A percentile compares a stretch with the other conserved stretches of the same genome.
These are phyloP conservation scores for Muscicapa adusta DNA, from an alignment of 2,113 vertebrate species.

Conservation along the genomic window DNA sequence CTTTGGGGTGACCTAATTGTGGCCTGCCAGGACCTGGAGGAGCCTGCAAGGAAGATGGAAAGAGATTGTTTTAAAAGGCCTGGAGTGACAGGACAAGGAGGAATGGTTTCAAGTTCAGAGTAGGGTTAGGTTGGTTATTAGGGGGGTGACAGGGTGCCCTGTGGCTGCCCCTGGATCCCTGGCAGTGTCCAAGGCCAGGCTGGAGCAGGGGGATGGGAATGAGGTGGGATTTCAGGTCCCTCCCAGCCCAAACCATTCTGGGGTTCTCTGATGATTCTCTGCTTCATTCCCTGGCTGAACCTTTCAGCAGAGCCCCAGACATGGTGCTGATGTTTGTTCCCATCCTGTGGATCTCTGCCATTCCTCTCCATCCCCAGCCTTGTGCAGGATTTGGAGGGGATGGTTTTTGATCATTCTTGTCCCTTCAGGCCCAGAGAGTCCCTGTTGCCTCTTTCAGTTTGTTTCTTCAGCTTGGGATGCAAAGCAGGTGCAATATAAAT, in stretches of 20 bases:
- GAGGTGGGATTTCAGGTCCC: not conserved
- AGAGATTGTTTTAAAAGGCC: fast-evolving
- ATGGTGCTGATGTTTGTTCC: not conserved
- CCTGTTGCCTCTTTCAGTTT: not conserved
- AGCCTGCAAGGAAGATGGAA: not conserved
- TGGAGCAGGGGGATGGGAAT: not conserved
- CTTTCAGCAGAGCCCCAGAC: not conserved
- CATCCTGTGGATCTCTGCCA: fast-evolving
- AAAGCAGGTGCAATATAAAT: constrained; percentile 8
- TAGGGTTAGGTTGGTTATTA: not conserved
- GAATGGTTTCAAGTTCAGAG: not conserved
- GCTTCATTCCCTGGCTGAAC: not conserved
- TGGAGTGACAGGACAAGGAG: not conserved
- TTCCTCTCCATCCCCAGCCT: fast-evolving
- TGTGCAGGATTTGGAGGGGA: not conserved
- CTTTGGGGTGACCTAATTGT: not conserved
- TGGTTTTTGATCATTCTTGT: fast-evolving
- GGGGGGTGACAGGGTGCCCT: not conserved
- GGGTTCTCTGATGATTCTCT: not conserved
- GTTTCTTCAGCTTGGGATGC: not conserved
- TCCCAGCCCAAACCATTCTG: not conserved
- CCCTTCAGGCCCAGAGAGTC: not conserved
- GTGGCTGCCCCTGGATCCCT: not conserved
- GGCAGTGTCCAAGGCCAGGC: not conserved
- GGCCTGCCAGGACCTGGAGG: not conserved